These are phyloP conservation scores for Lydus trimaculatus DNA, from an alignment of 2,888 invertebrate species.

Conservation along the genomic window DNA sequence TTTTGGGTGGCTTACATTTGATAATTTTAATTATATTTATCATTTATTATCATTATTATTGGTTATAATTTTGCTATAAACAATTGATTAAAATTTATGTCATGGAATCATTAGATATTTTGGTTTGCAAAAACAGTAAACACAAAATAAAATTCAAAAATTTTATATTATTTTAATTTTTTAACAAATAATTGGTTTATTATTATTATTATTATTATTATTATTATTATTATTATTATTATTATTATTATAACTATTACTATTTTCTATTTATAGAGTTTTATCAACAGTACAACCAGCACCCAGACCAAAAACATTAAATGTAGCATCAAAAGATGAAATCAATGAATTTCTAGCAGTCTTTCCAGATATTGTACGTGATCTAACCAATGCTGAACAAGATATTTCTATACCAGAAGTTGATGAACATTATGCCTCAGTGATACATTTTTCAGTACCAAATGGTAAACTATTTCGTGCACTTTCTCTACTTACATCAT, in stretches of 20 bases:
- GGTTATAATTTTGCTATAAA: too few relatives aligned
- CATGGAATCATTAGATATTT: too few relatives aligned
- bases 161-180: too few relatives aligned
- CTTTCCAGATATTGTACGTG: constrained; percentile 86
- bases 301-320: constrained; percentile 68
- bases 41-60: too few relatives aligned
- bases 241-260: constrained; percentile 1
- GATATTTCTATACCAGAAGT: constrained; percentile 81
- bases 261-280: constrained; percentile 51
- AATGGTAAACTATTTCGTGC: constrained; percentile 88
- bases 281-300: constrained; percentile 70
- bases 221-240: too few relatives aligned
- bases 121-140: too few relatives aligned
- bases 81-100: too few relatives aligned
- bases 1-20: too few relatives aligned
- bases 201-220: too few relatives aligned
- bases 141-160: too few relatives aligned
- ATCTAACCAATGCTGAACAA: constrained; percentile 79
- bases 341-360: constrained; percentile 86
- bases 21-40: too few relatives aligned
- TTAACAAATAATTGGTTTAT: too few relatives aligned
- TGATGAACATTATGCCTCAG: constrained; percentile 82
- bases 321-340: constrained; percentile 78
- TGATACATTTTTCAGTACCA: constrained; percentile 82
- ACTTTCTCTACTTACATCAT: constrained; percentile 75